phyloP scores from a whole-genome alignment of 2,797 vertebrate genomes.

The Sebastolobus altivelis region DNA sequence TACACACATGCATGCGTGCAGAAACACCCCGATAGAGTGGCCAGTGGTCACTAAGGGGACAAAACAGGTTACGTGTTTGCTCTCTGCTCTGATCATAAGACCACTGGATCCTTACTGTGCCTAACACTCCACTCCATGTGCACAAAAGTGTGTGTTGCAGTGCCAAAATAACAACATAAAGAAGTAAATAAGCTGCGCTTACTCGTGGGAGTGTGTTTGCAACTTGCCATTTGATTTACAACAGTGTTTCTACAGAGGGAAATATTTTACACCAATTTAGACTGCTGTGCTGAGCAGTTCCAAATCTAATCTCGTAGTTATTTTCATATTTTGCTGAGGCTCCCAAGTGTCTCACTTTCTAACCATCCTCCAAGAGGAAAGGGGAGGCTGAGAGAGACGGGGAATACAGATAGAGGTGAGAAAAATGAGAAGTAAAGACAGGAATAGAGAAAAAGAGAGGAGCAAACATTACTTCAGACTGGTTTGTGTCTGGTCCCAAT shows the following conservation, averaged over 20 bases:
- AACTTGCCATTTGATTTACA: conserved; percentile 62
- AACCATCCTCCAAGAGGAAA: conserved; percentile 19
- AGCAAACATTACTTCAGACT: conserved; percentile 22
- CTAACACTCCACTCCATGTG: conserved; percentile 17
- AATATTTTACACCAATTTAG: conserved; percentile 64
- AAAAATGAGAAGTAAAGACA: conserved; percentile 13
- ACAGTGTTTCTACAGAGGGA: conserved; percentile 46
- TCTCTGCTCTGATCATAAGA: neutral
- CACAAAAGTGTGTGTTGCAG: conserved; percentile 24
- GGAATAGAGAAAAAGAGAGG: conserved; percentile 10
- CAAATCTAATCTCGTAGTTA: conserved; percentile 56
- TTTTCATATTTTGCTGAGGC: conserved; percentile 61
- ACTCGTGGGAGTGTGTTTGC: conserved; percentile 43
- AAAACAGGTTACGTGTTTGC: conserved; percentile 22
- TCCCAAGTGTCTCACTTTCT: conserved; percentile 44
- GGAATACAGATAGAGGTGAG: conserved; percentile 37
- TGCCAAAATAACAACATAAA: conserved; percentile 43
- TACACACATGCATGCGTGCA: conserved; percentile 35
- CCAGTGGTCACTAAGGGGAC: conserved; percentile 12
- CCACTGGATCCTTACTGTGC: conserved; percentile 3
- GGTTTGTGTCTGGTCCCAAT: conserved; percentile 63
- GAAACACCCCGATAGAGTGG: conserved; percentile 28
- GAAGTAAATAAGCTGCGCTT: conserved; percentile 18
- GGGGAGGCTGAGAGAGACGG: conserved; percentile 1
- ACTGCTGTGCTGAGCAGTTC: conserved; percentile 23